Evolutionary conservation across 2,113 vertebrate genomes (phyloP), one percentile per base, ranked within the genome.

Genomic region (Xiphophorus maculatus): DNA sequence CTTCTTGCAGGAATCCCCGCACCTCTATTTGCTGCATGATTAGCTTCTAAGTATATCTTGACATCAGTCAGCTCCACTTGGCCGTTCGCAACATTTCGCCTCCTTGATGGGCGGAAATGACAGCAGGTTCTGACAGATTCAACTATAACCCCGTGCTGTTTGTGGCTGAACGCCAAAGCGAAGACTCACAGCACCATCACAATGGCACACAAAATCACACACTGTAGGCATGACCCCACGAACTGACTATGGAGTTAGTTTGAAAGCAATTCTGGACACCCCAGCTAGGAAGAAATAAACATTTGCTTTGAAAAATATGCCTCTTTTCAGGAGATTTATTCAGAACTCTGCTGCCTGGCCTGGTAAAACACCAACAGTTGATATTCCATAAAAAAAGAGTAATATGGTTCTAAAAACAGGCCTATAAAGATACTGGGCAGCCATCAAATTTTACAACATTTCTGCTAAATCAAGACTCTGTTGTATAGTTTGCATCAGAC

Each of bases 11-110:
- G 80, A 73, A 85, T 83, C 84, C 84, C 79, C 63, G 87, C 17
- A 76, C 87, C 81, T 89, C 87, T 80, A 91, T 93, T 92, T 90
- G 80, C 90, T 89, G 90, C 91, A 88, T 91, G 89, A 90, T 90
- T 93, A 89, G 86, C 75, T 79, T 85, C 90, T 84, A 90, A 92
- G 90, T 90, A 87, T 84, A 90, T 91, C 87, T 88, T 83, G 87
- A 88, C 90, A 87, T 90, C 89, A 87, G 85, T 89, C 89, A 65
- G 90, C 84, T 79, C 76, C 62, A 80, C 75, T 89, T 71, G 62
- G 79, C 84, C 73, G 73, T 84, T 89, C 72, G 81, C 72, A 67
- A 76, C 85, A 73, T 76, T 90, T 92, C 84, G 79, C 86, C 69
- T 40, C 74, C 33, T 77, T 61, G 80, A 82, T 2, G 60, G 51